Conservation (phyloP, 92 coral and sea anemone genomes). For the Parazoanthus atlanticus region DNA sequence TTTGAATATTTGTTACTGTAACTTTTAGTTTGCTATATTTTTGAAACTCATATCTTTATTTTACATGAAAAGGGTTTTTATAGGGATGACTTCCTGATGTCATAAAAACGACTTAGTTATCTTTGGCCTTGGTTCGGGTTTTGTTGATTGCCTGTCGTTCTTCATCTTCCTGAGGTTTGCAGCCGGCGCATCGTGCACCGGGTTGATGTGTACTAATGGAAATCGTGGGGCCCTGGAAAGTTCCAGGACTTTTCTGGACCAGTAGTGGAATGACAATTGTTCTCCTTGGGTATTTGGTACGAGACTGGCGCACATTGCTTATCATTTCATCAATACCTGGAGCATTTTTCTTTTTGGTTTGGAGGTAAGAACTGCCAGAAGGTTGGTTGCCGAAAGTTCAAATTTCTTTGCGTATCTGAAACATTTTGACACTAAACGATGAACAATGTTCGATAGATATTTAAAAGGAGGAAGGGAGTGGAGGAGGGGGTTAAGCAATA, state of each 20-base stretch:
- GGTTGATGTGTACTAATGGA: conserved; percentile 63
- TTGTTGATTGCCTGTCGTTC: conserved; percentile 62
- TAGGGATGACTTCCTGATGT: too few relatives aligned
- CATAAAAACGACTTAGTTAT: background rate
- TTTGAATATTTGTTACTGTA: too few relatives aligned
- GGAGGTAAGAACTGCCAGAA: conserved; percentile 45
- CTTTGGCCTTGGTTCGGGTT: conserved; percentile 52
- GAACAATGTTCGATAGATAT: too few relatives aligned
- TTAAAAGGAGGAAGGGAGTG: too few relatives aligned
- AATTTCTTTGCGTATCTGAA: too few relatives aligned
- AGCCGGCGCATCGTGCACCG: conserved; percentile 53
- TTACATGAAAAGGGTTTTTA: too few relatives aligned
- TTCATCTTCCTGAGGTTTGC: conserved; percentile 62
- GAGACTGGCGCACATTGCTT: conserved; percentile 55
- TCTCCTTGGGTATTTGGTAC: conserved; percentile 56
- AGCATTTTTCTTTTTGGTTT: conserved; percentile 44
- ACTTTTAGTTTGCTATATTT: too few relatives aligned
- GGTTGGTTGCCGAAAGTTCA: too few relatives aligned
- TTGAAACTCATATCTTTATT: too few relatives aligned
- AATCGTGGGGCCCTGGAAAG: conserved; percentile 67
- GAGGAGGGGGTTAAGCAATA: too few relatives aligned
- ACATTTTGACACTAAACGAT: too few relatives aligned
- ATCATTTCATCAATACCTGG: conserved; percentile 51
- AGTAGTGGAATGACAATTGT: conserved; percentile 51
- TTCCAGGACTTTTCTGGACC: conserved; percentile 62